Evolutionary conservation across 2,888 invertebrate genomes (phyloP), one percentile per base, ranked within the genome.

Genomic region (Dichetophora obliterata): DNA sequence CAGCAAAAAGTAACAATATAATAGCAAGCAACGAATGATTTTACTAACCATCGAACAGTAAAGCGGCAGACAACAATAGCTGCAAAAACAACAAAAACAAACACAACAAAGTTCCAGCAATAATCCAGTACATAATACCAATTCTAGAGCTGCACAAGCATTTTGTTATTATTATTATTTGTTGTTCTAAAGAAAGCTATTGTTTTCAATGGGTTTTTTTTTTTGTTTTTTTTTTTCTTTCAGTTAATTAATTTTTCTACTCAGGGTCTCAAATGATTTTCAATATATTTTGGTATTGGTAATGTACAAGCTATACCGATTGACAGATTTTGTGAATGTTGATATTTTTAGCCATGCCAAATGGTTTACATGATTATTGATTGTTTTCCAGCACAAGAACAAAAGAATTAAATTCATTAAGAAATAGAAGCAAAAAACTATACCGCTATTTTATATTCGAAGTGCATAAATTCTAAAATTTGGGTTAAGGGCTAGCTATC

Each of bases 211-310:
- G 24, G 61, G n/a, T n/a, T 27, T 59, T 22, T 72, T 50, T 34
- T 59, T 72, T 24, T 48, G n/a, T 16, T 59, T 68, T n/a, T 75
- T 1, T 24, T 50, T 8, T 11, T 50, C 37, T 31, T 75, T 65
- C 9, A 75, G 66, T 70, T 78, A 14, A 19, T n/a, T 19, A 37
- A 37, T 37, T 57, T 57, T 57, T n/a, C 24, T 57, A 9, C 22
- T 19, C 24, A 19, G 19, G n/a, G 19, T 22, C 57, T 37, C 1
- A 37, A 37, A 37, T 8, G 37, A 37, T 37, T 37, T 37, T 37
- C 5, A 37, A 37, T 37, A 37, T 37, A 37, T 54, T 5, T 22
- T 11, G 4, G 14, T 57, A 6, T 57, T 57, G 11, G 2, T 57
- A 24, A 22, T 57, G 16, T 11, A 22, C 9, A 24, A 57, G 24